Conservation (phyloP, 1,140 invertebrate species). For the Galleria mellonella region DNA sequence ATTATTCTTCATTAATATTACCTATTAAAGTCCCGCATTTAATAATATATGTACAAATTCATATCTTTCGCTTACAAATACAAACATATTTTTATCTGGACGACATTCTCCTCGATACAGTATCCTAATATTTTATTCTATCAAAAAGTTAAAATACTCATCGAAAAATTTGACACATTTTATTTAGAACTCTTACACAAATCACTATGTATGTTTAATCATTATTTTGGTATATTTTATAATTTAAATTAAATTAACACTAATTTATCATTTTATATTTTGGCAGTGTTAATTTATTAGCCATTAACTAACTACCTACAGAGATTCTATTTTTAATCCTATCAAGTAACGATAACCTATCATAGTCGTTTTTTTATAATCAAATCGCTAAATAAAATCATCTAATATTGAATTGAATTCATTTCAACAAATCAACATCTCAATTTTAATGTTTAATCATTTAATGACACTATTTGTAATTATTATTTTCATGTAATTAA, state of each 20-base stretch:
- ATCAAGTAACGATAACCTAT: constrained; percentile 21
- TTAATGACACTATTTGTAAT: constrained; percentile 30
- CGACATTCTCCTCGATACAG: constrained; percentile 12
- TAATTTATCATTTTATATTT: constrained; percentile 38
- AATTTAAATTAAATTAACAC: constrained; percentile 37
- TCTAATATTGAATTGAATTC: constrained; percentile 21
- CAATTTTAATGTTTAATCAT: constrained; percentile 23
- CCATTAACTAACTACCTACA: constrained; percentile 41
- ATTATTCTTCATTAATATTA: constrained; percentile 39
- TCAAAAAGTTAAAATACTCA: constrained; percentile 58
- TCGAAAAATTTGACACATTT: constrained; percentile 66
- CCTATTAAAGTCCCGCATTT: constrained; percentile 11
- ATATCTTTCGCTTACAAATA: constrained; percentile 8
- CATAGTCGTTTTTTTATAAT: constrained; percentile 6
- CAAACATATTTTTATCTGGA: constrained; percentile 20
- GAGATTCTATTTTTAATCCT: constrained; percentile 20
- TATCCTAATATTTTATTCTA: constrained; percentile 17
- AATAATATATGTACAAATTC: constrained; percentile 2
- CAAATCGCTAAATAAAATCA: background rate
- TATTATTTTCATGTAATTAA: too few species aligned
- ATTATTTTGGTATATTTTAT: constrained; percentile 25
- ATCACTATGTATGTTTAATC: constrained; percentile 25
- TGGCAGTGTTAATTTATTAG: constrained; percentile 67
- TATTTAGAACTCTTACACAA: constrained; percentile 33
- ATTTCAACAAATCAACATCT: background rate